Conservation (phyloP, 2,113 vertebrate genomes). For the Semicossyphus pulcher region DNA sequence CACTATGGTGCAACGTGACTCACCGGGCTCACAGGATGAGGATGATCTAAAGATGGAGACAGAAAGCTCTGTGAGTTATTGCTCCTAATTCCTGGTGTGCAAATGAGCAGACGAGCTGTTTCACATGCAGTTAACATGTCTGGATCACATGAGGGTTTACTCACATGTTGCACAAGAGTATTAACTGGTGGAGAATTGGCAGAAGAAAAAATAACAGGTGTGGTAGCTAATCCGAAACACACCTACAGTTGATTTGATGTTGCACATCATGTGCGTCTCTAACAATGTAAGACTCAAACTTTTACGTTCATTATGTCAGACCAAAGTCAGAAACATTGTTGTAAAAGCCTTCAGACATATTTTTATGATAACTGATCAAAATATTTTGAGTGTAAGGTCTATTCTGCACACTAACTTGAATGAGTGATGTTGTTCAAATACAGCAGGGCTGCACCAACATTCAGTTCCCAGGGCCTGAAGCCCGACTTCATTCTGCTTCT, state of each 20-base stretch:
- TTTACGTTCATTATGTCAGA: too few relatives aligned
- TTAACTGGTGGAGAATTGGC: background rate
- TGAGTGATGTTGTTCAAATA: too few relatives aligned
- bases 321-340: background rate
- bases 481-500: too few relatives aligned
- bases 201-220: background rate
- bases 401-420: too few relatives aligned
- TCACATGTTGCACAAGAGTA: background rate
- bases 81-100: slow-evolving; percentile 2
- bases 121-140: slow-evolving; percentile 8
- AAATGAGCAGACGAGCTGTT: slow-evolving; percentile 23
- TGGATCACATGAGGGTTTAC: slow-evolving; percentile 15
- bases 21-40: slow-evolving; percentile 29
- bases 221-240: background rate
- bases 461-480: too few relatives aligned
- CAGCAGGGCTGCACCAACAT: too few relatives aligned
- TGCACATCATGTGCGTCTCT: background rate
- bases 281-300: too few relatives aligned
- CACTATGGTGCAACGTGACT: slow-evolving; percentile 67
- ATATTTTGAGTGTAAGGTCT: background rate
- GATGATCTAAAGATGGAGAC: slow-evolving; percentile 18
- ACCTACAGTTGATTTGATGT: background rate
- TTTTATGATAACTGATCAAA: background rate
- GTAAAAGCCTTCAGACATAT: background rate
- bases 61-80: slow-evolving; percentile 5